Base-by-base conservation (phyloP, 1,140 invertebrate species). In the Brachionus calyciflorus region DNA sequence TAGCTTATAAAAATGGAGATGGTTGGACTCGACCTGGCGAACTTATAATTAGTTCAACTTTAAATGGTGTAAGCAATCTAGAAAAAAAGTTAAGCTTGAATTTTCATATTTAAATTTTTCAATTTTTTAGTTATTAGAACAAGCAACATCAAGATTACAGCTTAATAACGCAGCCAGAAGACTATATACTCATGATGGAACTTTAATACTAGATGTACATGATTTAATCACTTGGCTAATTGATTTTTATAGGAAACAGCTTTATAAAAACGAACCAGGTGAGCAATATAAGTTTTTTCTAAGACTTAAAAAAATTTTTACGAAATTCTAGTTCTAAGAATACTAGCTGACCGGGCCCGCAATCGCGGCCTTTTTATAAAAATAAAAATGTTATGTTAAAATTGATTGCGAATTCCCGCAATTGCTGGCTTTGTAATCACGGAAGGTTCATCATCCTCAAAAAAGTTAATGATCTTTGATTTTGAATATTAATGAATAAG, bases 1-100 rank as follows among this genome's bases (percentile, higher is more conserved):
- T 82, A 51, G 83, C 80, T 3, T 85, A 84, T 79, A 83, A 82
- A 79, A 85, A 85, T 80, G 84, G 84, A 6, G 84, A 85, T 48
- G 84, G 83, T 3, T 73, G 83, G 30, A 69, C 81, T 26, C 78
- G 80, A 44, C 78, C 79, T 30, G 83, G 83, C 10, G 80, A 84
- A 78, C 78, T 84, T 1, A 80, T 85, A 28, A 80, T 82, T 79
- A 83, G 83, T 0, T 85, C 84, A 3, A 84, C 81, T 69, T 79
- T 85, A 19, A 78, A 81, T 68, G 84, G 84, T 75, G 83, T 85
- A 78, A 28, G 17, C 19, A 78, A 21, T 40, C 30, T 5, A n/a
- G n/a, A n/a, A n/a, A n/a, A n/a, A n/a, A n/a, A n/a, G n/a, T n/a
- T n/a, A n/a, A n/a, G n/a, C 33, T 37, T 37, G 3, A 5, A 19